Conservation (phyloP, 2,888 invertebrate species). For the Machimus rusticus region DNA sequence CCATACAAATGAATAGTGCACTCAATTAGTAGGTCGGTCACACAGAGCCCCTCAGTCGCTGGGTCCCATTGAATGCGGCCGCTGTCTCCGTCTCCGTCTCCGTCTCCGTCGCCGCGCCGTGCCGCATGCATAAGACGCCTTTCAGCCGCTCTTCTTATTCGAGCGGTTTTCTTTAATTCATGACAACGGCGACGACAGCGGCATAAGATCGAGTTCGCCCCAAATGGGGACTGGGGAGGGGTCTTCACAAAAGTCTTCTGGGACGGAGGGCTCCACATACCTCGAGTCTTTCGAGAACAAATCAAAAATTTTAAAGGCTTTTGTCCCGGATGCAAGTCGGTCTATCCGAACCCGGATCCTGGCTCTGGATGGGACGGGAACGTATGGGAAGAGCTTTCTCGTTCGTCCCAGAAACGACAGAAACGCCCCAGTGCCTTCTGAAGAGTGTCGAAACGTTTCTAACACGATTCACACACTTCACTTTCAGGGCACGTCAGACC, state of each 20-base stretch:
- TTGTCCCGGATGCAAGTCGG: neutral
- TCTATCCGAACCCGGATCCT: neutral
- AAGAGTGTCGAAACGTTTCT: neutral
- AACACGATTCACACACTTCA: neutral
- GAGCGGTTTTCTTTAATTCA: neutral
- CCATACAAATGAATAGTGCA: conserved; percentile 9
- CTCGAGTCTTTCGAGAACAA: neutral
- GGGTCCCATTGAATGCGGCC: neutral
- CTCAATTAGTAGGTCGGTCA: neutral
- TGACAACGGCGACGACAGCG: neutral
- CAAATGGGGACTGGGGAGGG: neutral
- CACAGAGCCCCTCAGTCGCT: neutral
- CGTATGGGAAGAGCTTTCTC: neutral
- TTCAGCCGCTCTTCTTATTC: neutral
- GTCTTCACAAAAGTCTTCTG: neutral
- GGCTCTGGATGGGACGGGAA: neutral
- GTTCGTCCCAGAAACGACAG: neutral
- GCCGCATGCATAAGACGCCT: neutral
- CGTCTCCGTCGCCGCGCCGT: neutral
- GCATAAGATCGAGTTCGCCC: neutral
- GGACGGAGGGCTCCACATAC: neutral
- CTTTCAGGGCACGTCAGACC: neutral
- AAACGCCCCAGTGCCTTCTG: neutral
- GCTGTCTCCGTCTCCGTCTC: neutral
- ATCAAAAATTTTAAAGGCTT: neutral